Evolutionary conservation across 2,888 invertebrate genomes (phyloP).

Genomic region (Nomada lathburiana): DNA sequence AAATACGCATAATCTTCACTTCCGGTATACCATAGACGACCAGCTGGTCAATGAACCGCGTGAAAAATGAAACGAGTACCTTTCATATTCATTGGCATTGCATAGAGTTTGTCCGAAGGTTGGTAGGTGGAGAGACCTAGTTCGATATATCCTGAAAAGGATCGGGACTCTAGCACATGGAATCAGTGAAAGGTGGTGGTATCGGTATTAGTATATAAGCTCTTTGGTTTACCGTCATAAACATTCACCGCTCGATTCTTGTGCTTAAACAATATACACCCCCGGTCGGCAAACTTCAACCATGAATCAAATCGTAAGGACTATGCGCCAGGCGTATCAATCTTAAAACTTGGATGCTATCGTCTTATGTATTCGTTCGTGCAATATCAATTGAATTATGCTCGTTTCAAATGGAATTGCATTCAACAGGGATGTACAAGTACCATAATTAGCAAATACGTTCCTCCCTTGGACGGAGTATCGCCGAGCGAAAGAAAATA

Average conservation of each 20-base stretch:
- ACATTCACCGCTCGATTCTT: constrained; percentile 75
- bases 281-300: constrained; percentile 45
- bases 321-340: neutral
- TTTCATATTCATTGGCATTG: constrained; percentile 58
- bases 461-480: too few relatives aligned
- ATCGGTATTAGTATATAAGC: constrained; percentile 82
- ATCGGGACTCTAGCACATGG: constrained; percentile 71
- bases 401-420: too few relatives aligned
- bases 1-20: constrained; percentile 48
- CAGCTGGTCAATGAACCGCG: constrained; percentile 49
- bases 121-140: constrained; percentile 23
- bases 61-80: constrained; percentile 52
- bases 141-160: constrained; percentile 66
- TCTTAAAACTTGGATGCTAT: too few relatives aligned
- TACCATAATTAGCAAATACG: neutral
- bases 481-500: too few relatives aligned
- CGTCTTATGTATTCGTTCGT: too few relatives aligned
- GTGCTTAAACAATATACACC: constrained; percentile 48
- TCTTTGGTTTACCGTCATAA: constrained; percentile 64
- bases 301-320: constrained; percentile 78
- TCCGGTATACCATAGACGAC: constrained; percentile 38
- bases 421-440: too few relatives aligned
- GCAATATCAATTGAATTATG: too few relatives aligned
- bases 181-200: constrained; percentile 81
- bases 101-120: constrained; percentile 35